Evolutionary conservation across 2,113 vertebrate species (phyloP).

Genomic region (Sebastes fasciatus): DNA sequence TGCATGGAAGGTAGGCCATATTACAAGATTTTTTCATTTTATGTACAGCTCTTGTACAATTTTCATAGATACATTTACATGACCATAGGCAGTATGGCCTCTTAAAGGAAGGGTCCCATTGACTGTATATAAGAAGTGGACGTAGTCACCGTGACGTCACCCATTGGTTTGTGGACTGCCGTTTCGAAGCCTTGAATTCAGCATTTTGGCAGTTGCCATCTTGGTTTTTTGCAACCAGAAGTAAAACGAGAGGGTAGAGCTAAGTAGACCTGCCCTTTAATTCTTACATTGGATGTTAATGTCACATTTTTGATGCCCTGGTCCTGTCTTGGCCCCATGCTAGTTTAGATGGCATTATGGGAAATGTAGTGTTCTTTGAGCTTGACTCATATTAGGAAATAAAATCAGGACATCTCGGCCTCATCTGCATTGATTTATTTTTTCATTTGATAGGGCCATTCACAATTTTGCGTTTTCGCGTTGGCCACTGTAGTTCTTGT

Average conservation of each 20-base stretch:
- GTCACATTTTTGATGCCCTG: neutral
- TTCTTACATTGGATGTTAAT: neutral
- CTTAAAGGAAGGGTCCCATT: no score
- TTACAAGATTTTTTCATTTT: no score
- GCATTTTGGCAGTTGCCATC: no score
- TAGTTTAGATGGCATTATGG: neutral
- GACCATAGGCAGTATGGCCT: neutral
- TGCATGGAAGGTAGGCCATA: slow-evolving; percentile 88
- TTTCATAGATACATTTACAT: neutral
- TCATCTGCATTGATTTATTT: neutral
- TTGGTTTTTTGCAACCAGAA: no score
- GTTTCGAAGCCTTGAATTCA: no score
- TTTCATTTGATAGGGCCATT: no score
- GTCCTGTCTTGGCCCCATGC: neutral
- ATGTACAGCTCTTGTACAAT: neutral
- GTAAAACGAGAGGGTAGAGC: no score
- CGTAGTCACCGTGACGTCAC: no score
- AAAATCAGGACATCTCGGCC: neutral
- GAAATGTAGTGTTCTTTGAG: neutral
- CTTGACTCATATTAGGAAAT: neutral
- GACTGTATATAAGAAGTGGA: no score
- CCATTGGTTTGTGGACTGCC: no score
- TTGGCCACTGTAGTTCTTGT: no score
- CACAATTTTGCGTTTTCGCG: no score
- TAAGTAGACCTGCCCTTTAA: neutral